Evolutionary conservation across 2,113 vertebrate species (phyloP).

Genomic region (Solea solea): DNA sequence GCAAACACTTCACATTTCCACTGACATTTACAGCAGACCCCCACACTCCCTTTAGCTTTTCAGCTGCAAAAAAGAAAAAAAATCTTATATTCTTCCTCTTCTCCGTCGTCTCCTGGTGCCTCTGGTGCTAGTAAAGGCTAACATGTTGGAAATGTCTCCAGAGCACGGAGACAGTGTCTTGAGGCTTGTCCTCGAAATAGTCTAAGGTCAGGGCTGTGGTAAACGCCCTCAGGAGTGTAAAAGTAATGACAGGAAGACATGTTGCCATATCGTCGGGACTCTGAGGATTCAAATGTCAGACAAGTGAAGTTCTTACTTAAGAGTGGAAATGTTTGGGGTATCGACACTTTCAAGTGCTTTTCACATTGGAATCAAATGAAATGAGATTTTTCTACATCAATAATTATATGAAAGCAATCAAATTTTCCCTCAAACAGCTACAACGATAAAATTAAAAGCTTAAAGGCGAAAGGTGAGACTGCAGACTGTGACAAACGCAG

Average conservation of each 20-base stretch:
- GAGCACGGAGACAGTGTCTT: slow-evolving; percentile 36
- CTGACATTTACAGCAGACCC: slow-evolving; percentile 50
- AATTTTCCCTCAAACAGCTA: too few relatives aligned
- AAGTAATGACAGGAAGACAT: slow-evolving; percentile 44
- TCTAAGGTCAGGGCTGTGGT: slow-evolving; percentile 50
- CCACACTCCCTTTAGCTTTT: slow-evolving; percentile 44
- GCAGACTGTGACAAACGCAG: too few relatives aligned
- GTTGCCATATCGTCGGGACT: slow-evolving; percentile 35
- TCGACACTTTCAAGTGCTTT: too few relatives aligned
- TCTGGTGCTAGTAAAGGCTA: slow-evolving; percentile 42
- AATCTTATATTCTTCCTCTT: slow-evolving; percentile 41
- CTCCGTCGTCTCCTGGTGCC: slow-evolving; percentile 31
- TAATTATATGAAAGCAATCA: too few relatives aligned
- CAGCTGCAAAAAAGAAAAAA: slow-evolving; percentile 27
- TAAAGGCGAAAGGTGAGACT: neutral
- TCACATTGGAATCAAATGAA: too few relatives aligned
- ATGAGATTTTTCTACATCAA: too few relatives aligned
- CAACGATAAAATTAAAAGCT: neutral
- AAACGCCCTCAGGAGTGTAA: slow-evolving; percentile 36
- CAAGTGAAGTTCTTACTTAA: slow-evolving; percentile 28
- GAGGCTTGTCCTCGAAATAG: slow-evolving; percentile 50
- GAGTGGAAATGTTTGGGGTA: too few relatives aligned
- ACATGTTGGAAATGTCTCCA: slow-evolving; percentile 43
- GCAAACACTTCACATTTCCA: slow-evolving; percentile 16
- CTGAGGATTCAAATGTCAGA: slow-evolving; percentile 44